Evolutionary conservation across 2,113 vertebrate genomes (phyloP), one percentile per base, ranked within the genome.

Genomic region (Cygnus atratus): DNA sequence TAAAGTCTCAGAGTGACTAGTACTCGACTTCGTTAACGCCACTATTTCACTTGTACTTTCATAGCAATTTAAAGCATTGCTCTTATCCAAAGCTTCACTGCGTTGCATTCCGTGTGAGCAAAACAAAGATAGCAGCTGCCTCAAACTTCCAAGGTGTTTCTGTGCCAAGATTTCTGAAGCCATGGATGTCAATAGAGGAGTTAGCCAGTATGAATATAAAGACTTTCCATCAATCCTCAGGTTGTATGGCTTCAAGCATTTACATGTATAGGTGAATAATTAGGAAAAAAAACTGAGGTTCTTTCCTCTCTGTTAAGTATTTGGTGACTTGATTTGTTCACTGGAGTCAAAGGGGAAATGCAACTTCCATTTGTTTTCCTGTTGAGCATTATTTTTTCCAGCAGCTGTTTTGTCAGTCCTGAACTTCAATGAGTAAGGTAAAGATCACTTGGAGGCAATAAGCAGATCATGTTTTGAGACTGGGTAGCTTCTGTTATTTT

Each of bases 271-370:
- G 17, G 33, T 84, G 33, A 73, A 79, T 71, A 84, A 87, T 37
- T 83, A 50, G 0, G 10, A 13, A 5, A 28, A 83, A 86, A 88
- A 62, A 89, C 37, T 73, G 26, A 86, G 50, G 13, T 79, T 77
- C 35, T 94, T 67, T 72, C 72, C 48, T 90, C 44, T 90, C 68
- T 93, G 31, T 13, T 59, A 52, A 86, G 81, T 76, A 26, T 79
- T 82, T 91, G 76, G 35, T 88, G 72, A 57, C 46, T 84, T 91
- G 54, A 41, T 95, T 97, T 90, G 86, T 72, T 96, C 46, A 66
- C 81, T 46, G 24, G 70, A 93, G 35, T 87, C 80, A 70, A 89
- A 83, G 16, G 65, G 71, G 77, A 90, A 88, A 67, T 65, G 5
- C 80, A 43, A 44, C 48, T 92, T 94, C 70, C 5, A 9, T 81